phyloP scores from a whole-genome alignment of 2,888 invertebrate genomes.

The Phlogophora meticulosa region DNA sequence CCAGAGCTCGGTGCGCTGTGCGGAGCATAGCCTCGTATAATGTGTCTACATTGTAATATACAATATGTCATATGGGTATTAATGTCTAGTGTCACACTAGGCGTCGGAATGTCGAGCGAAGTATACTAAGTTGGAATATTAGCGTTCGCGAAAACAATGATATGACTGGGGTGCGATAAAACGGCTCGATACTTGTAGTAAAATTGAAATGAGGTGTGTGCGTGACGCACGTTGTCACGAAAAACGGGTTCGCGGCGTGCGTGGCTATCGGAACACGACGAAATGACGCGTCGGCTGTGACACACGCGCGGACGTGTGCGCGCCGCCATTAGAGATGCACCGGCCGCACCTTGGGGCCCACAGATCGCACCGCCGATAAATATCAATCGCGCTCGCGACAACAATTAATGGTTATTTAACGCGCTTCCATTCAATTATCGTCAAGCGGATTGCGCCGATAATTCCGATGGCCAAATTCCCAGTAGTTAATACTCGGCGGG shows the following conservation, averaged over 20 bases:
- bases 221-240: slow-evolving; percentile 81
- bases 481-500: slow-evolving; percentile 80
- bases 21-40: slow-evolving; percentile 68
- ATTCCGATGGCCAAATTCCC: slow-evolving; percentile 85
- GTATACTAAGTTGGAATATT: slow-evolving; percentile 63
- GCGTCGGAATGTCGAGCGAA: slow-evolving; percentile 67
- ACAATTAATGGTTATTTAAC: slow-evolving; percentile 88
- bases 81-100: slow-evolving; percentile 71
- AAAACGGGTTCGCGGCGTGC: slow-evolving; percentile 73
- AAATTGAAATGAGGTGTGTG: slow-evolving; percentile 77
- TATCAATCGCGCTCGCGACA: slow-evolving; percentile 82
- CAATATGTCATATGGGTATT: slow-evolving; percentile 70
- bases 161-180: slow-evolving; percentile 68
- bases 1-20: slow-evolving; percentile 61
- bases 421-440: slow-evolving; percentile 86
- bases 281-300: slow-evolving; percentile 64
- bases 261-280: slow-evolving; percentile 74
- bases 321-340: slow-evolving; percentile 68
- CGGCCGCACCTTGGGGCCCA: slow-evolving; percentile 65
- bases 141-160: slow-evolving; percentile 70
- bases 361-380: slow-evolving; percentile 76
- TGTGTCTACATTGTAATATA: slow-evolving; percentile 71
- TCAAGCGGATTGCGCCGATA: slow-evolving; percentile 85
- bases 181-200: slow-evolving; percentile 74
- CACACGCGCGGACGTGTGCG: slow-evolving; percentile 63